Base-by-base conservation (phyloP, 2,888 invertebrate genomes). In the Aporophyla lueneburgensis region DNA sequence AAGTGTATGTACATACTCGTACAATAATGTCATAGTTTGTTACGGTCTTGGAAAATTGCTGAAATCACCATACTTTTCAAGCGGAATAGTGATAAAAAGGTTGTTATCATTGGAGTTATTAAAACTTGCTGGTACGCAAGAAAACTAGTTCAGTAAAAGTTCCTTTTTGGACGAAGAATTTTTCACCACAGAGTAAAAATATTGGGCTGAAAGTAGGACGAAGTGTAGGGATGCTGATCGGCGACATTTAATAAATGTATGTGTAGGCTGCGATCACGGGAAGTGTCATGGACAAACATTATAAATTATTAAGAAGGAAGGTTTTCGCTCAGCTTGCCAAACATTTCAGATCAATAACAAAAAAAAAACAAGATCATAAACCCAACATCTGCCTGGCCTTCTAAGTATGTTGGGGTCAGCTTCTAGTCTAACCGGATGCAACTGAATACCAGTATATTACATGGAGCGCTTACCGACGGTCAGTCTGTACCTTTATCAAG, bases 251-350 rank as follows among this genome's bases (percentile, higher is more conserved):
- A 46, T 12, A 46, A 10, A 67, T 27, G 16, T 56, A 4, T 21
- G 33, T 63, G n/a, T 33, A 63, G 67, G 14, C 43, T 59, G 21
- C 14, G 43, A 53, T 14, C 40, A 49, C 40, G 33, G 33, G 61
- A 69, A 58, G 61, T 81, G 74, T 80, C 74, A 61, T 40, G 24
- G 21, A 43, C 66, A 70, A 69, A 66, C 61, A 68, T n/a, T n/a
- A n/a, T n/a, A n/a, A n/a, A n/a, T n/a, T n/a, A n/a, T n/a, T n/a
- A n/a, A n/a, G n/a, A n/a, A n/a, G n/a, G n/a, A n/a, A n/a, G n/a
- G n/a, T n/a, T n/a, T n/a, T n/a, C n/a, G n/a, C n/a, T n/a, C n/a
- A n/a, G n/a, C n/a, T n/a, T 3, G 33, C 33, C 33, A 1, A 33
- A 33, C 33, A 33, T 33, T 33, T 33, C 33, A 33, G 33, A 33